phyloP scores from a whole-genome alignment of 2,888 invertebrate species.

The Tolmerus cingulatus region DNA sequence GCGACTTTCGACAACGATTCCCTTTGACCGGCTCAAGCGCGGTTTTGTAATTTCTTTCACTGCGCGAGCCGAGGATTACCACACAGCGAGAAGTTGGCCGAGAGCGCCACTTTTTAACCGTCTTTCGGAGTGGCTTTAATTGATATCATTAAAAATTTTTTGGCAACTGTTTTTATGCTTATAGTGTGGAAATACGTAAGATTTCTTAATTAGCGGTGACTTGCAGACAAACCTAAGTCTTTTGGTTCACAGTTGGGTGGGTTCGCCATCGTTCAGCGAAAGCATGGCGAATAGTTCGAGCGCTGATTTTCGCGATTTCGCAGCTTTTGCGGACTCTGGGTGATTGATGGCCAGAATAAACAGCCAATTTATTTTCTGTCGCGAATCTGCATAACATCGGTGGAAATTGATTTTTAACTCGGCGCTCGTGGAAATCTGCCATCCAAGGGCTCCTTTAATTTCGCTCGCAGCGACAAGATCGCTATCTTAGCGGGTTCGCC shows the following conservation, averaged over 20 bases:
- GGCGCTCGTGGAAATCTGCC: neutral
- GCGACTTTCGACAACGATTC: neutral
- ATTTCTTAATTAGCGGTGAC: slow-evolving; percentile 25
- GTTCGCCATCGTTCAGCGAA: neutral
- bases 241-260: neutral
- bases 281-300: neutral
- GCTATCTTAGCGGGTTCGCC: neutral
- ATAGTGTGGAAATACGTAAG: neutral
- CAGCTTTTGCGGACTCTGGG: neutral
- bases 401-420: neutral
- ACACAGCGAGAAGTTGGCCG: neutral
- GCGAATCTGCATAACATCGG: neutral
- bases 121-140: slow-evolving; percentile 4
- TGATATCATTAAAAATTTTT: slow-evolving; percentile 18
- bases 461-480: neutral
- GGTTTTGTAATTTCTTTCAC: neutral
- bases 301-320: neutral
- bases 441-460: neutral
- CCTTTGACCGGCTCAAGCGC: neutral
- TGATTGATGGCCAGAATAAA: neutral
- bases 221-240: neutral
- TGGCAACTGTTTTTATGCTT: slow-evolving; percentile 14
- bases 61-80: neutral
- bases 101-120: neutral
- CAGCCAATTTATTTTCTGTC: neutral